Evolutionary conservation across 2,797 vertebrate species (phyloP).

Genomic region (Dendrocincla tyrannina): DNA sequence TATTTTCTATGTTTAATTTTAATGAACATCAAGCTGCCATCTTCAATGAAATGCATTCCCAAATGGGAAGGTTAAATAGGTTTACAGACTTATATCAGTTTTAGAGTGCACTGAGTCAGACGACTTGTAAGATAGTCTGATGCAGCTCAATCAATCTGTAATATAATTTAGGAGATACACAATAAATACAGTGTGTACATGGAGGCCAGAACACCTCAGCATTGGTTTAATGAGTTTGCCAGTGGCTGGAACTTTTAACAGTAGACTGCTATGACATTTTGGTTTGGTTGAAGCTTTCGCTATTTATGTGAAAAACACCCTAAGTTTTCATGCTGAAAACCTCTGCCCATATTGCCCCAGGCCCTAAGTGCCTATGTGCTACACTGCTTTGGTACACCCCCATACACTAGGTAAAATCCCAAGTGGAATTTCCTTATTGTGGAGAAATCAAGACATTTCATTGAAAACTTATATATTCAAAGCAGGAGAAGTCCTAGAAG

Average conservation of each 20-base stretch:
- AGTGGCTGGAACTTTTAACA: not conserved
- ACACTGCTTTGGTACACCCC: not conserved
- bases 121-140: not conserved
- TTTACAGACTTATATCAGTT: slow-evolving; percentile 8
- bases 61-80: slow-evolving; percentile 1
- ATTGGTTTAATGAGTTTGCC: not conserved
- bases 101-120: not conserved
- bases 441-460: not conserved
- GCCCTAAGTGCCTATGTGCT: not conserved
- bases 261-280: not conserved
- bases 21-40: not conserved
- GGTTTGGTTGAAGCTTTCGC: not conserved
- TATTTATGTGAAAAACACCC: not conserved
- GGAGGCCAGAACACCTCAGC: not conserved
- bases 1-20: slow-evolving; percentile 40
- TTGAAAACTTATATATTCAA: not conserved
- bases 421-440: not conserved
- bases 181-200: not conserved
- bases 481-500: not conserved
- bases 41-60: not conserved
- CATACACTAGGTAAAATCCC: not conserved
- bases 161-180: not conserved
- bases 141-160: not conserved
- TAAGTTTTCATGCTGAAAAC: not conserved
- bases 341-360: not conserved